phyloP scores from a whole-genome alignment of 2,888 invertebrate species.

The Philonicus albiceps region DNA sequence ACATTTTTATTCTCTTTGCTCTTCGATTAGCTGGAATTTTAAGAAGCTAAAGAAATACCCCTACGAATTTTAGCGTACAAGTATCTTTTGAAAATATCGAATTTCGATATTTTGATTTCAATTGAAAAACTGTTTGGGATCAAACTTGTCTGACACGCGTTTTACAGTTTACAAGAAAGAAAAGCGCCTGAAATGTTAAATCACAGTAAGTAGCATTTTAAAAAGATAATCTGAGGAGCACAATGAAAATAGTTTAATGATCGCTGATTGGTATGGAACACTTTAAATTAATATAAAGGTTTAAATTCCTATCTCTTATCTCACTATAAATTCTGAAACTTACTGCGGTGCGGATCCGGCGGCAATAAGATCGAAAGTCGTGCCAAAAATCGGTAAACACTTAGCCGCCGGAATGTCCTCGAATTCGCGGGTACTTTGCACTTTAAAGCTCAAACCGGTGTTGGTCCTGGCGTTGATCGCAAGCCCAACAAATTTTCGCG shows the following conservation, averaged over 20 bases:
- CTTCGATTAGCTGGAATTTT: too few species aligned
- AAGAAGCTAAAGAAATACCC: too few species aligned
- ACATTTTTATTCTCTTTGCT: too few species aligned
- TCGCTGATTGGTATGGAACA: neutral
- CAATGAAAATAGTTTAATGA: neutral
- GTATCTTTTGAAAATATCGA: too few species aligned
- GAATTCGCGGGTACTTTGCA: slow-evolving; percentile 50
- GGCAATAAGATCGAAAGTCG: slow-evolving; percentile 66
- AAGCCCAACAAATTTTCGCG: neutral
- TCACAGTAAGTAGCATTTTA: too few species aligned
- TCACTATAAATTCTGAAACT: slow-evolving; percentile 47
- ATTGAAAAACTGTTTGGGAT: too few species aligned
- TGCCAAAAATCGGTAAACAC: slow-evolving; percentile 66
- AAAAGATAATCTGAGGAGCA: too few species aligned
- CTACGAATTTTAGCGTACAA: too few species aligned
- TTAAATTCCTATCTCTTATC: slow-evolving; percentile 1
- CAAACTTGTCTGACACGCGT: too few species aligned
- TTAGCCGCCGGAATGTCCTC: slow-evolving; percentile 65
- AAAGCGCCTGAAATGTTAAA: too few species aligned
- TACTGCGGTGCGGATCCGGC: slow-evolving; percentile 69
- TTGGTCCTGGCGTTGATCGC: neutral
- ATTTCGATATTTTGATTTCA: too few species aligned
- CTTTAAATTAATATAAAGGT: neutral
- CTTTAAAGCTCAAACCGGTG: neutral
- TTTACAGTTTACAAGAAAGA: too few species aligned